Evolutionary conservation across 2,888 invertebrate species (phyloP), one percentile per base, ranked within the genome.

Genomic region (Xestoiulus laeticollis): DNA sequence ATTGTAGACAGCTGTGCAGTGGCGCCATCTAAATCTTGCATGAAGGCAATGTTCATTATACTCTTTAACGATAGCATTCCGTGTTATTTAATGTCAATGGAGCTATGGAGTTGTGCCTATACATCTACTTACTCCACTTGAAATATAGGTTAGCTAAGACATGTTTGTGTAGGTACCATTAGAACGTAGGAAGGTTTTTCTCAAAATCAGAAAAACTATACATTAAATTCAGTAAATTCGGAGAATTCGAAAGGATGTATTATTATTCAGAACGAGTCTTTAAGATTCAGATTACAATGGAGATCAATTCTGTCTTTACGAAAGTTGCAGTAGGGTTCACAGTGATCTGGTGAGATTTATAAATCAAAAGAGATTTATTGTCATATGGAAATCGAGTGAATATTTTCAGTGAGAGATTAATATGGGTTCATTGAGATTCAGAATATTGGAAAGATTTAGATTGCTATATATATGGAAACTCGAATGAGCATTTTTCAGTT

Each of bases 291-390:
- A 59, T 59, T n/a, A 59, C n/a, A 59, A 59, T n/a, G 59, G n/a
- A n/a, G 19, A 59, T 59, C 59, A 59, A 59, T 59, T 19, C 59
- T 59, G 14, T n/a, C 59, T 59, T 59, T 59, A n/a, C 1, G 19
- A 59, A 59, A 6, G 19, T n/a, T 59, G n/a, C 59, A n/a, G 1
- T n/a, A 0, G 59, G 59, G 6, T 59, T 59, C 59, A 8, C 6
- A 5, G 59, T n/a, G n/a, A 59, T 59, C 59, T n/a, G 19, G n/a
- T 4, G 59, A 59, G 59, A 59, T 59, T 59, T 59, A 59, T 59
- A 59, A 59, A 59, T 59, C 19, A 59, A n/a, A 59, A 59, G 19
- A 59, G 59, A 59, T 59, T 68, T 68, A 68, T 68, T 68, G 68
- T 26, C n/a, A 5, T 26, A 59, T 59, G 59, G 59, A 59, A 59